A percentile compares a stretch with the other conserved stretches of the same genome.
Evolutionary conservation across 2,888 invertebrate genomes (phyloP).

Genomic region (Cetonia aurata): DNA sequence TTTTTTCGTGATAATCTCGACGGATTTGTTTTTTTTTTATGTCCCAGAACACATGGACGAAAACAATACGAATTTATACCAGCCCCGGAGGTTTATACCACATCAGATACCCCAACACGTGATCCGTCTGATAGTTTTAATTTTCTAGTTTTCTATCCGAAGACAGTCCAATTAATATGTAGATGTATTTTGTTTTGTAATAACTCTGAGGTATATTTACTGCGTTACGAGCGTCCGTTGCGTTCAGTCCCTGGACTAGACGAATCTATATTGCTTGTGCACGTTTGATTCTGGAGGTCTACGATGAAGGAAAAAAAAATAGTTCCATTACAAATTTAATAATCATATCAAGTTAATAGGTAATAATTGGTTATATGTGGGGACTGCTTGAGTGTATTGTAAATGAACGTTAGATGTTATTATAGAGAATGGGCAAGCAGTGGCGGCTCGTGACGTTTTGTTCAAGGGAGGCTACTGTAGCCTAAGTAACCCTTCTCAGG

Average conservation of each 20-base stretch:
- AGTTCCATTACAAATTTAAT: too few species aligned
- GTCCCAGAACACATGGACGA: constrained; percentile 10
- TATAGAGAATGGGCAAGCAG: too few species aligned
- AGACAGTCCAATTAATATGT: constrained; percentile 42
- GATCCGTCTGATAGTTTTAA: constrained; percentile 41
- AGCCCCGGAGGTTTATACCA: constrained; percentile 32
- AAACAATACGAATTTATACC: constrained; percentile 33
- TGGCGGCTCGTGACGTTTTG: too few species aligned
- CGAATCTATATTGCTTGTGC: too few species aligned
- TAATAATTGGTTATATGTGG: too few species aligned
- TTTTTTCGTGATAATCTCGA: not conserved
- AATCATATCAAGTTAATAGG: too few species aligned
- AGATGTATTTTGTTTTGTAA: constrained; percentile 40
- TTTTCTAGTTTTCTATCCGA: constrained; percentile 37
- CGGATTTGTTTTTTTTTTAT: not conserved
- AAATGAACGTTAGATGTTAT: too few species aligned
- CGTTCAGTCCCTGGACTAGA: not conserved
- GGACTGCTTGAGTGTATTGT: too few species aligned
- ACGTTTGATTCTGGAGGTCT: too few species aligned
- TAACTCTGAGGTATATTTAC: constrained; percentile 14
- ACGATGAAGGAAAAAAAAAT: too few species aligned
- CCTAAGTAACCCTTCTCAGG: too few species aligned
- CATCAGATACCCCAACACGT: constrained; percentile 30
- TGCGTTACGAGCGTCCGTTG: not conserved
- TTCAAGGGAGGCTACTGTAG: too few species aligned